Percentiles rank a stretch among this genome's conserved stretches.
These are phyloP conservation scores for Onthophagus taurus DNA, from an alignment of 1,140 invertebrate genomes.

Conservation along the genomic window DNA sequence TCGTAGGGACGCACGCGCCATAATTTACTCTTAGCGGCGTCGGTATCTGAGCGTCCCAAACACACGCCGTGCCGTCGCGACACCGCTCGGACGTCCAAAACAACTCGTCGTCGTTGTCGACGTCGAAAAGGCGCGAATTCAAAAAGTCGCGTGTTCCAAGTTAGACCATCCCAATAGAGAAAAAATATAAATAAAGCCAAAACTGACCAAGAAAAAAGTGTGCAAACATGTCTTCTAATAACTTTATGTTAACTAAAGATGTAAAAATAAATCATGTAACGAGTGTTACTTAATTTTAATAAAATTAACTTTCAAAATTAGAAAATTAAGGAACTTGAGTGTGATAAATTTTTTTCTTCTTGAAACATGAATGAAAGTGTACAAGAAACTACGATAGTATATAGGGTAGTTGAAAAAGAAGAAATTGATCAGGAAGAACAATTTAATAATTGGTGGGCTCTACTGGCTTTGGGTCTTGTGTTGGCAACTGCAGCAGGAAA, in stretches of 20 bases:
- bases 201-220: too few relatives aligned
- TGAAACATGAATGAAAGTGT: constrained; percentile 10
- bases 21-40: neutral
- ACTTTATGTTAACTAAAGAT: too few relatives aligned
- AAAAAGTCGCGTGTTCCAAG: too few relatives aligned
- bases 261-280: too few relatives aligned
- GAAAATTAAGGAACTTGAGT: too few relatives aligned
- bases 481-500: constrained; percentile 85
- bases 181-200: too few relatives aligned
- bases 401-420: constrained; percentile 10
- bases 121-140: neutral
- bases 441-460: constrained; percentile 62
- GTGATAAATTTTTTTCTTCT: neutral
- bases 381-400: constrained; percentile 10
- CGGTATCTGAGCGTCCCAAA: constrained; percentile 12
- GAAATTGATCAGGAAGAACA: constrained; percentile 24
- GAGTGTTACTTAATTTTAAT: too few relatives aligned
- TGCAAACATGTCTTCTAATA: too few relatives aligned
- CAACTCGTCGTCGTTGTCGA: neutral
- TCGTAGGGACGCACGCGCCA: neutral
- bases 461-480: constrained; percentile 68
- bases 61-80: constrained; percentile 19
- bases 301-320: too few relatives aligned
- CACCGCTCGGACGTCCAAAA: constrained; percentile 15
- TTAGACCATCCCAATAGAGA: too few relatives aligned